Evolutionary conservation across 2,113 vertebrate species (phyloP).

Genomic region (Camarhynchus parvulus): DNA sequence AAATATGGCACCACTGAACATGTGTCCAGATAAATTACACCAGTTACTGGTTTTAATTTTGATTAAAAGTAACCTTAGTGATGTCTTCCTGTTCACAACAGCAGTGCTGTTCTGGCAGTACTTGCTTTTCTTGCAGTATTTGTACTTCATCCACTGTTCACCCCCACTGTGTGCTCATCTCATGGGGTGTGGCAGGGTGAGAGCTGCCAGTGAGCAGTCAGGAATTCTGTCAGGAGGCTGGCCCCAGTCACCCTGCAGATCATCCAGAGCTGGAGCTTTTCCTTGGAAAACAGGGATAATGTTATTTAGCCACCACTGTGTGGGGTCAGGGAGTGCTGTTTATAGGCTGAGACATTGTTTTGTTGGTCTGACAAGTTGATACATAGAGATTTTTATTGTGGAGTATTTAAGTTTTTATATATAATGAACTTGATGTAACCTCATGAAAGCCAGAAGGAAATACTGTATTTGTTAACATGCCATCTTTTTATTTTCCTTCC

Average conservation of each 20-base stretch:
- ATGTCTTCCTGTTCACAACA: neutral
- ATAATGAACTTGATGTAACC: neutral
- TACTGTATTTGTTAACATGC: neutral
- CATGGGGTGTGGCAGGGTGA: neutral
- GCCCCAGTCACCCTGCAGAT: neutral
- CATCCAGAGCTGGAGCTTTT: neutral
- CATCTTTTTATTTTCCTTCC: neutral
- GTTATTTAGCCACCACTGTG: neutral
- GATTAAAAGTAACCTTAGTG: neutral
- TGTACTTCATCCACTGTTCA: neutral
- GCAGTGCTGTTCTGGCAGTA: neutral
- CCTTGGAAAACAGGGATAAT: neutral
- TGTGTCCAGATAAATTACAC: neutral
- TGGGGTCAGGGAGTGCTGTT: neutral
- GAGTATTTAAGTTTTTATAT: neutral
- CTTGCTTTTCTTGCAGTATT: neutral
- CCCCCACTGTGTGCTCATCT: too few species aligned
- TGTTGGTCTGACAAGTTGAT: neutral
- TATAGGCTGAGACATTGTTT: neutral
- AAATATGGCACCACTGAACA: neutral
- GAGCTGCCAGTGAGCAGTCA: neutral
- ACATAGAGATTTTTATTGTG: neutral
- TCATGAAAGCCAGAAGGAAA: neutral
- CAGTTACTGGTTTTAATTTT: neutral
- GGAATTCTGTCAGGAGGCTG: neutral